These are phyloP conservation scores for Orchesella cincta DNA, from an alignment of 1,140 invertebrate genomes.

Conservation along the genomic window DNA sequence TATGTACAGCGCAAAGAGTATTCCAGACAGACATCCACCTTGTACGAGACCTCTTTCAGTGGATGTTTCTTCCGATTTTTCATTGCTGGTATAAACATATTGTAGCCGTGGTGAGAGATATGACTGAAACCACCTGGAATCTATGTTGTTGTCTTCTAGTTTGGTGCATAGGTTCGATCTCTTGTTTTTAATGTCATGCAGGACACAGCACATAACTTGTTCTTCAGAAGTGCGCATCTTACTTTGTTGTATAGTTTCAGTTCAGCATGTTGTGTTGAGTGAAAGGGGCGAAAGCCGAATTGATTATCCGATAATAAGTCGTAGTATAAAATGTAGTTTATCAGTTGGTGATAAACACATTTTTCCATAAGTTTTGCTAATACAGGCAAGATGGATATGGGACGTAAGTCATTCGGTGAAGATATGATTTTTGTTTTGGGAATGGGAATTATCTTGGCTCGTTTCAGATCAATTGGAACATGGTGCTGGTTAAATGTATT, in stretches of 20 bases:
- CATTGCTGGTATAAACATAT: neutral
- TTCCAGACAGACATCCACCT: neutral
- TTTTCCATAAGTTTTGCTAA: constrained; percentile 7
- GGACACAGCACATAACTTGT: constrained; percentile 11
- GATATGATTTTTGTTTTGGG: neutral
- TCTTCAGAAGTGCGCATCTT: neutral
- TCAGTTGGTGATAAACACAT: constrained; percentile 5
- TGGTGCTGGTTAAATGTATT: too few species aligned
- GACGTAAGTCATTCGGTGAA: constrained; percentile 1
- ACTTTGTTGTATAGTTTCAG: neutral
- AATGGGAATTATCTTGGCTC: neutral
- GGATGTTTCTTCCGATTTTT: neutral
- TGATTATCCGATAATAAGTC: constrained; percentile 4
- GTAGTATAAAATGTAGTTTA: neutral
- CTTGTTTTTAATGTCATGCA: constrained; percentile 27
- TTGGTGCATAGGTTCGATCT: constrained; percentile 22
- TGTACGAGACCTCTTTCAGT: neutral
- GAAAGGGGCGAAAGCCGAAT: constrained; percentile 31
- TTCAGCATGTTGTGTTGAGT: constrained; percentile 25
- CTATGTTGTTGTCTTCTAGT: constrained; percentile 13
- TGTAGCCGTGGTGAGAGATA: constrained; percentile 23
- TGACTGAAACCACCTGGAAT: constrained; percentile 11
- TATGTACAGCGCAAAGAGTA: neutral
- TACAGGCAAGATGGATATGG: neutral
- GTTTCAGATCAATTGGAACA: neutral